Percentiles rank a stretch among this genome's conserved stretches.
phyloP scores from a whole-genome alignment of 2,888 invertebrate species.

The Parnassius apollo region DNA sequence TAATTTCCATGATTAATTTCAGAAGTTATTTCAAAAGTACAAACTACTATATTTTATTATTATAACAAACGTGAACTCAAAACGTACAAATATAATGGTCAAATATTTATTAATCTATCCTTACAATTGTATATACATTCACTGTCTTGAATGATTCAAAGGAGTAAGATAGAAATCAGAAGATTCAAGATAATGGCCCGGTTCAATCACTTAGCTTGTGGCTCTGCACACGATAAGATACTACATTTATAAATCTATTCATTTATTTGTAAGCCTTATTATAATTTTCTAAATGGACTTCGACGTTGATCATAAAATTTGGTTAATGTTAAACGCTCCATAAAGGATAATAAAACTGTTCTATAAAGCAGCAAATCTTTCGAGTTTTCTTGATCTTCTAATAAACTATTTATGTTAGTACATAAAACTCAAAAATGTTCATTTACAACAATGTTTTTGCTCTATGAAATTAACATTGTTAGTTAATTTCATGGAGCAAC shows the following conservation, averaged over 20 bases:
- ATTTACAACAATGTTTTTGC: too few species aligned
- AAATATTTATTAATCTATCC: slow-evolving; percentile 25
- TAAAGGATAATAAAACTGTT: slow-evolving; percentile 1
- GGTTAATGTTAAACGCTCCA: slow-evolving; percentile 1
- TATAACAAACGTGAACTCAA: too few species aligned
- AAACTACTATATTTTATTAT: too few species aligned
- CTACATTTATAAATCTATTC: slow-evolving; percentile 34
- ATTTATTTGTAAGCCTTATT: slow-evolving; percentile 28
- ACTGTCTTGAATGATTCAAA: slow-evolving; percentile 54
- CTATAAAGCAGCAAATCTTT: neutral
- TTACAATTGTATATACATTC: slow-evolving; percentile 45
- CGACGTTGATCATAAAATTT: slow-evolving; percentile 10
- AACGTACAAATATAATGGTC: slow-evolving; percentile 19
- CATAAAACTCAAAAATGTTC: too few species aligned
- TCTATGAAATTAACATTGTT: too few species aligned
- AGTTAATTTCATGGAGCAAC: too few species aligned
- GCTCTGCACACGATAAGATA: slow-evolving; percentile 53
- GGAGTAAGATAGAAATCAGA: slow-evolving; percentile 56
- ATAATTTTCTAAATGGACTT: slow-evolving; percentile 15
- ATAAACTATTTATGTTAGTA: neutral
- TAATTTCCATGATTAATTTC: too few species aligned
- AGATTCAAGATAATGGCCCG: slow-evolving; percentile 59
- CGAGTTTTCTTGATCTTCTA: neutral
- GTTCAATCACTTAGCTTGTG: slow-evolving; percentile 68
- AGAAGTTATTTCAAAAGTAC: too few species aligned